Base-by-base conservation (phyloP, 2,888 invertebrate genomes). In the Sclerodermus sp. region DNA sequence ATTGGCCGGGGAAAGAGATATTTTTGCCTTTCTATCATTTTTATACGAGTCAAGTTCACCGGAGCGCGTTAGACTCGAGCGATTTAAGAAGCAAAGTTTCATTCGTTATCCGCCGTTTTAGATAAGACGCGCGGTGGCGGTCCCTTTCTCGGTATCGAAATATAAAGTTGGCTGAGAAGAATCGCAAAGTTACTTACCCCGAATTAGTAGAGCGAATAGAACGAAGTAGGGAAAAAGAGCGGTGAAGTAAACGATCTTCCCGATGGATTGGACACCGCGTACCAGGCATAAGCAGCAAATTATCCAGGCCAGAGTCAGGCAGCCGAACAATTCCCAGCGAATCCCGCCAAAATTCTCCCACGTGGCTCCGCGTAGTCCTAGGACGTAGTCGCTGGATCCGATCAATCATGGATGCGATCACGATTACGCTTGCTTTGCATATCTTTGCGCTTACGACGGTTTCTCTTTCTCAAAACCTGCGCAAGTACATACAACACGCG, bases 221-320 rank as follows among this genome's bases (percentile, higher is more conserved):
- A 88, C 84, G 18, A 88, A 83, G 71, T 88, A 89, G 0, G 88
- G 88, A 68, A 89, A 88, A 14, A 87, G 71, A 0, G 88, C 87
- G 1, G 88, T 88, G 67, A 88, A 88, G 72, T 88, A 88, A 8
- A 87, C 87, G 39, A 90, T 90, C 83, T 91, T 95, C 40, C 95
- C 95, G 0, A 93, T 90, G 69, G 92, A 91, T 79, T 93, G 89
- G 57, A 96, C 91, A 30, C 93, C 89, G 84, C 74, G 91, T 77
- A 92, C 89, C 52, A 94, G 89, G 75, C 91, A 92, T 62, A 94
- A 84, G 80, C 91, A 95, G 53, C 91, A 90, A 58, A 92, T 80
- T 42, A 91, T 70, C 95, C 94, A 95, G 1, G 88, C 86, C 0
- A 89, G 77, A 30, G 88, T 80, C 4, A 95, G 82, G 60, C 90